Evolutionary conservation across 2,888 invertebrate genomes (phyloP), one percentile per base, ranked within the genome.

Genomic region (Aporophyla nigra): DNA sequence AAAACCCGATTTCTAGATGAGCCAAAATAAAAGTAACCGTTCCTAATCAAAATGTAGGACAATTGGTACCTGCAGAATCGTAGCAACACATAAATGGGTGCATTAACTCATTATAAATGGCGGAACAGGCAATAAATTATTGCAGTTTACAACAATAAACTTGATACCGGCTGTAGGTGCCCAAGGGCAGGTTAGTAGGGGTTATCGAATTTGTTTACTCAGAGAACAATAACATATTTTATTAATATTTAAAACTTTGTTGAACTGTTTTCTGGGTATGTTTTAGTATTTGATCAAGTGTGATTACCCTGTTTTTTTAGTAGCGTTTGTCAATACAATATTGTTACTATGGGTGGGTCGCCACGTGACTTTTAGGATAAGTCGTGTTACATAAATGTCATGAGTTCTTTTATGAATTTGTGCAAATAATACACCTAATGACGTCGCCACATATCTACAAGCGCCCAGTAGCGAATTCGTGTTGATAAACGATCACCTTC

Each of bases 151-250:
- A 84, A 88, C 86, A 89, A 84, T 87, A 84, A 82, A 78, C 66
- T 75, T 66, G 89, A 87, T 87, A 87, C 74, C 77, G 63, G 77
- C 78, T 74, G 80, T 83, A 87, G 78, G 85, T 80, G 81, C 80
- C 84, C 89, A 89, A 90, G 90, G 89, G 89, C 87, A 88, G 87
- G 87, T 86, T 88, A 88, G 80, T 74, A 75, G 76, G 84, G 92
- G 93, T 93, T 93, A 93, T 93, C 93, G 54, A 71, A 82, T 75
- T 77, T 87, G 88, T 86, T 87, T 87, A 84, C 82, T 65, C 51
- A 33, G 63, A 72, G 68, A 78, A 86, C 65, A 87, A 83, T 74
- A 63, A 67, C 14, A 61, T 68, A 63, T 59, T 59, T 61, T 40
- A 72, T 71, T 72, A 67, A 70, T 73, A 67, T 84, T 73, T 68